These are phyloP conservation scores for Ellobium chinense DNA, from an alignment of 2,888 invertebrate genomes.

Conservation along the genomic window DNA sequence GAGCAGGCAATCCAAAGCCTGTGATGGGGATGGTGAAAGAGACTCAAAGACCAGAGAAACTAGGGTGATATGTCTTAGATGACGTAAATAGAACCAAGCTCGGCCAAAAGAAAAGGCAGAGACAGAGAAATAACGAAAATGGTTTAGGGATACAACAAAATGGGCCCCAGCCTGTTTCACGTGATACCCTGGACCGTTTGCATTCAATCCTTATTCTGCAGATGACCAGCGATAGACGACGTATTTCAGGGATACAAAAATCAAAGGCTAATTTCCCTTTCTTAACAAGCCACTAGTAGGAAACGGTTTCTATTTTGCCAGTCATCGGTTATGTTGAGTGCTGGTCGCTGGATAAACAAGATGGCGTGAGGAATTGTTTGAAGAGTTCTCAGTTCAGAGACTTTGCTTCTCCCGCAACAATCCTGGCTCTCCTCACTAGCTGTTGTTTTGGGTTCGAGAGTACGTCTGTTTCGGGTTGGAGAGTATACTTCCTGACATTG, in stretches of 20 bases:
- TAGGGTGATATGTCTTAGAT: too few relatives aligned
- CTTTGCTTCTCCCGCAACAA: not conserved
- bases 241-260: not conserved
- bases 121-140: too few relatives aligned
- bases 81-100: too few relatives aligned
- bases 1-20: not conserved
- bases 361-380: slow-evolving; percentile 3
- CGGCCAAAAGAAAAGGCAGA: slow-evolving; percentile 5
- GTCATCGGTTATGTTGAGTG: not conserved
- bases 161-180: too few relatives aligned
- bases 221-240: not conserved
- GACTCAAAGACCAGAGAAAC: too few relatives aligned
- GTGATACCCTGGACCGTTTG: too few relatives aligned
- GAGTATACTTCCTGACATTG: slow-evolving; percentile 41
- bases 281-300: slow-evolving; percentile 24
- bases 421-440: not conserved
- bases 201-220: not conserved
- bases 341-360: slow-evolving; percentile 1
- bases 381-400: slow-evolving; percentile 8
- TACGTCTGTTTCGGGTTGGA: slow-evolving; percentile 30
- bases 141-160: too few relatives aligned
- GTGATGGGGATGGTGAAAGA: too few relatives aligned
- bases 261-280: slow-evolving; percentile 43
- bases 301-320: not conserved
- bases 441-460: slow-evolving; percentile 21